Evolutionary conservation across 2,888 invertebrate genomes (phyloP), one percentile per base, ranked within the genome.

Genomic region (Andrena bicolor): DNA sequence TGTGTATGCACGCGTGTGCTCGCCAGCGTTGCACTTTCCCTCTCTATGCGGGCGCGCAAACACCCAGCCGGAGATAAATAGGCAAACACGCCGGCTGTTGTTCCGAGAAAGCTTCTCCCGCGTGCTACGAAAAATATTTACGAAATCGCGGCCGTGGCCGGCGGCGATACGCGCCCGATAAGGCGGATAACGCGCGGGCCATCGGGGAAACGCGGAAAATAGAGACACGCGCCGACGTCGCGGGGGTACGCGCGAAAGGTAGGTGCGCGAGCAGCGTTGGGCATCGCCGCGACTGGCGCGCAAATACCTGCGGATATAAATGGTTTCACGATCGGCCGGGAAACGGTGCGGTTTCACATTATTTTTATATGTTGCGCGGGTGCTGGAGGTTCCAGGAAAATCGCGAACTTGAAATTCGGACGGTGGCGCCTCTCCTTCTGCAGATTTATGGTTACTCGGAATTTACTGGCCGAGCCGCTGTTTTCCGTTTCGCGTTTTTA

Each of bases 61-160:
- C 70, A 69, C 48, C 53, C 28, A 68, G 48, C 61, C 48, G 32
- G 23, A 53, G 81, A 70, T 81, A 81, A 74, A 81, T 65, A 78
- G 73, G 32, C 69, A 72, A 73, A 81, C 79, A 56, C 56, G 41
- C 73, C 56, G 32, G 30, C 63, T 48, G 73, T 69, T 65, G 73
- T 81, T 81, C 78, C 65, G 65, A 32, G 78, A 74, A 81, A 60
- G 56, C 35, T 72, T 53, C 73, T 60, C 30, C 65, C 26, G 26
- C 49, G 41, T 65, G 16, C 51, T 65, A 28, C 49, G 70, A 74
- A 78, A 74, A 78, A 78, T 65, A 78, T 81, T 81, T 80, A 64
- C 78, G 51, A 73, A 80, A 73, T 69, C 58, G 68, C 60, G 35
- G 32, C 10, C 49, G 23, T 16, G 6, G 10, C 26, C 48, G 10